phyloP scores from a whole-genome alignment of 2,113 vertebrate species.

The Uria aalge region DNA sequence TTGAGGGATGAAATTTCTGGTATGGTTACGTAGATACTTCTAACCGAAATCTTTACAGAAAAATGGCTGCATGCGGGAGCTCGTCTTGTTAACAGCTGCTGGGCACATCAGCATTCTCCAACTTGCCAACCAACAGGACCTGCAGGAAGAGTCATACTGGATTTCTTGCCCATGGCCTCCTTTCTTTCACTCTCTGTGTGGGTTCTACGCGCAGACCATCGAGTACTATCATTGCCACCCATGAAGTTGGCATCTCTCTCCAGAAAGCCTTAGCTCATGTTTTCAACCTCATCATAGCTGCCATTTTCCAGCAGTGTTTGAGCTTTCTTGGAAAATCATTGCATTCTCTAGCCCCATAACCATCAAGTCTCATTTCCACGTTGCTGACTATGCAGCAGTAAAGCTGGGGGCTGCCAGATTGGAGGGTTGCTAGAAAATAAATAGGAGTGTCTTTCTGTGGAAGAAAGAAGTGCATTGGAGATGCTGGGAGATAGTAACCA shows the following conservation, averaged over 20 bases:
- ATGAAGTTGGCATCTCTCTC: neutral
- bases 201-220: neutral
- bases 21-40: conserved; percentile 1
- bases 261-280: neutral
- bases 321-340: conserved; percentile 23
- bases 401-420: neutral
- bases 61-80: neutral
- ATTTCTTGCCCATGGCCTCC: neutral
- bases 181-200: neutral
- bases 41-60: neutral
- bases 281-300: neutral
- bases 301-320: neutral
- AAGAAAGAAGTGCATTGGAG: neutral
- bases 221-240: neutral
- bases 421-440: neutral
- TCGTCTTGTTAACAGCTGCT: neutral
- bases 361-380: neutral
- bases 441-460: neutral
- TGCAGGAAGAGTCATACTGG: neutral
- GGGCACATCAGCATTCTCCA: neutral
- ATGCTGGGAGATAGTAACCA: neutral
- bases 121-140: neutral
- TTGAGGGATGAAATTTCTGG: neutral
- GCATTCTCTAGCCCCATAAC: neutral
- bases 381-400: neutral